Conservation (phyloP, 2,888 invertebrate species). For the Romanomermis culicivorax region DNA sequence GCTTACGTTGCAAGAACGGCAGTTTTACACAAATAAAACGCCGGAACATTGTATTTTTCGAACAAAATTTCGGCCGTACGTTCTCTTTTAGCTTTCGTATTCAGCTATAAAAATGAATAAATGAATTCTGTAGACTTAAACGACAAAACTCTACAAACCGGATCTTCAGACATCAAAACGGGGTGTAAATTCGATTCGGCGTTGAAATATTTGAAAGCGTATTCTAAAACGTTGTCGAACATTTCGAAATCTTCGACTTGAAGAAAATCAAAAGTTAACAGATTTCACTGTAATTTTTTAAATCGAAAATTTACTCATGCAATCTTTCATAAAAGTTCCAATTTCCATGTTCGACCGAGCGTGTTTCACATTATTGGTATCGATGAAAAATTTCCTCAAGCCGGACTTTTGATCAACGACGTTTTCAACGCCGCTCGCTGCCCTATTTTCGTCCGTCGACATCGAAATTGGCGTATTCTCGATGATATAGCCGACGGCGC, state of each 20-base stretch:
- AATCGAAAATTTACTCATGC: slow-evolving; percentile 44
- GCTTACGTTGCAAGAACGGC: slow-evolving; percentile 69
- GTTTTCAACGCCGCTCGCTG: not conserved
- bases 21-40: slow-evolving; percentile 90
- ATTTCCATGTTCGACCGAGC: slow-evolving; percentile 68
- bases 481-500: slow-evolving; percentile 54
- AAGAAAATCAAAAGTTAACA: slow-evolving; percentile 13
- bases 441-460: slow-evolving; percentile 27
- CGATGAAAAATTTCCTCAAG: slow-evolving; percentile 45
- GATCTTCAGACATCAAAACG: slow-evolving; percentile 86
- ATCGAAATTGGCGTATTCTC: slow-evolving; percentile 42
- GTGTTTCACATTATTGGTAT: slow-evolving; percentile 73
- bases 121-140: not conserved
- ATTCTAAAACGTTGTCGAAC: slow-evolving; percentile 82
- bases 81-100: slow-evolving; percentile 69
- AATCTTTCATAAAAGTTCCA: slow-evolving; percentile 80
- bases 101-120: slow-evolving; percentile 42
- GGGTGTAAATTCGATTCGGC: slow-evolving; percentile 87
- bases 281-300: no score
- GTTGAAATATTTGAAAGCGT: slow-evolving; percentile 64
- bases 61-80: slow-evolving; percentile 88
- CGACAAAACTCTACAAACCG: slow-evolving; percentile 33
- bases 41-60: slow-evolving; percentile 93
- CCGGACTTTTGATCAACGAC: not conserved
- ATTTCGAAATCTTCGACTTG: slow-evolving; percentile 87